Conservation (phyloP, 2,113 vertebrate genomes). For the Lutjanus erythropterus region DNA sequence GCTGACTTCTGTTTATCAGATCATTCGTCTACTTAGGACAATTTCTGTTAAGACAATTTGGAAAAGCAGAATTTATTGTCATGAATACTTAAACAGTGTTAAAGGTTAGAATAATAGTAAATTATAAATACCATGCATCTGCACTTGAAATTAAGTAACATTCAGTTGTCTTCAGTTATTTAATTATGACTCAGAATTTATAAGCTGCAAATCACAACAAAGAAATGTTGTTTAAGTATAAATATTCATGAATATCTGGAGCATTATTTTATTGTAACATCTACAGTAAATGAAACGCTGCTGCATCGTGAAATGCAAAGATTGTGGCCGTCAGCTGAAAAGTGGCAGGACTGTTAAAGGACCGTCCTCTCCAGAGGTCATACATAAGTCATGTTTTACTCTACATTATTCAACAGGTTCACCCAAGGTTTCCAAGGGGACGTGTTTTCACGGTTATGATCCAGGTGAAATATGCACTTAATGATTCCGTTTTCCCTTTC, state of each 20-base stretch:
- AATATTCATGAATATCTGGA: slow-evolving; percentile 1
- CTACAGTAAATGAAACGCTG: slow-evolving; percentile 12
- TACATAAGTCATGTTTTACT: slow-evolving; percentile 69
- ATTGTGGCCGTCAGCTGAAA: slow-evolving; percentile 11
- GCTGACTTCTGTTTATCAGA: slow-evolving; percentile 54
- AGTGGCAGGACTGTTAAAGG: neutral
- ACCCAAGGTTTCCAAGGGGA: slow-evolving; percentile 35
- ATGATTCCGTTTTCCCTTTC: neutral
- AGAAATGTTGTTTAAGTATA: neutral
- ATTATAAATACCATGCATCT: neutral
- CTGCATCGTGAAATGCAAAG: slow-evolving; percentile 3
- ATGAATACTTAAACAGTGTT: neutral
- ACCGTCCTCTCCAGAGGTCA: slow-evolving; percentile 44
- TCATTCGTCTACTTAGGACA: slow-evolving; percentile 29
- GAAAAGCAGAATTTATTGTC: neutral
- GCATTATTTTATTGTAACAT: slow-evolving; percentile 21
- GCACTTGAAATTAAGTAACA: neutral
- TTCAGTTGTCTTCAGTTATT: neutral
- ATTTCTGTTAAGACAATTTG: neutral
- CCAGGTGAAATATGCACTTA: slow-evolving; percentile 3
- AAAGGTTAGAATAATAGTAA: neutral
- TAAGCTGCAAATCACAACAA: neutral
- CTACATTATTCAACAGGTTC: slow-evolving; percentile 71
- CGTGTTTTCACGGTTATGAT: slow-evolving; percentile 6
- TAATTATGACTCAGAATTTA: neutral